Base-by-base conservation (phyloP, 1,140 invertebrate genomes). In the Ceratina calcarata region DNA sequence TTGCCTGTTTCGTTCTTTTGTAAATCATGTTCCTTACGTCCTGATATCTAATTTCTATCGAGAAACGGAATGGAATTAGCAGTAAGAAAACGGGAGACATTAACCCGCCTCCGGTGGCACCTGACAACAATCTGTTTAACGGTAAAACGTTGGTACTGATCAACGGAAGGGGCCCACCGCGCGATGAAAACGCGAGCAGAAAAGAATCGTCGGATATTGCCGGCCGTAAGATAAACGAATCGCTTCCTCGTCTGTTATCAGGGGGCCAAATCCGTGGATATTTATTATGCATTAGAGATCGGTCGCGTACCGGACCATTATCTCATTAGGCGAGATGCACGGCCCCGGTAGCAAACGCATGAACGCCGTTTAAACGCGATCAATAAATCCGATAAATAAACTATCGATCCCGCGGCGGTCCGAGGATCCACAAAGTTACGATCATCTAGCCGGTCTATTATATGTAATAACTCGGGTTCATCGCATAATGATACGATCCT, bases 401-500 rank as follows among this genome's bases (percentile, higher is more conserved):
- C 58, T 27, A 72, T 78, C 60, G 20, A 57, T 65, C 45, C 24
- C 27, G 20, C 32, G 8, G 8, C 2, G 49, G 4, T 13, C 13
- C 37, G 32, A 66, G 71, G 70, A 79, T 79, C 62, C 78, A 61
- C 62, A 66, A 79, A 66, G 22, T 79, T 74, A 73, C 71, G 53
- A 61, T 74, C 55, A 12, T 45, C 70, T 24, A 13, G 18, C 12
- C 32, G 53, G 51, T 27, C 61, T 67, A 73, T 73, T 67, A 74
- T 60, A 45, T 45, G 37, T 45, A 60, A 79, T 79, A 79, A 74
- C 74, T 79, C 65, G 53, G 70, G 71, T 66, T 67, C 61, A 74
- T 79, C 78, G n/a, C 45, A 53, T 61, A 74, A 79, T n/a, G 67
- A 60, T 67, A 22, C 53, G 70, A 61, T 73, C 15, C 15, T 1